Evolutionary conservation across 2,888 invertebrate species (phyloP).

Genomic region (Cheiracanthium punctorium): DNA sequence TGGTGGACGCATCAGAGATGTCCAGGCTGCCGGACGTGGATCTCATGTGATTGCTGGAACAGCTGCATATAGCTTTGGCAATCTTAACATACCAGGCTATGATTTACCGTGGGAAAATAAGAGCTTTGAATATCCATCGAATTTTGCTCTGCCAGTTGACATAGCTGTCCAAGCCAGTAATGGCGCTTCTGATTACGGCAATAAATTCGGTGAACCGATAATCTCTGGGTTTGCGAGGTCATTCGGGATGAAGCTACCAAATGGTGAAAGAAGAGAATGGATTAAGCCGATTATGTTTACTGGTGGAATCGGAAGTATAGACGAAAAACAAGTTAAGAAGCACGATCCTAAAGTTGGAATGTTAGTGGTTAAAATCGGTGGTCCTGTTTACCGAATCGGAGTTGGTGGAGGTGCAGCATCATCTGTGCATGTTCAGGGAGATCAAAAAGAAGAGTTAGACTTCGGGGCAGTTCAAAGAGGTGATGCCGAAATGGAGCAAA

Average conservation of each 20-base stretch:
- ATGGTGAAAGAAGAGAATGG: slow-evolving; percentile 87
- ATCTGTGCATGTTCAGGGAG: slow-evolving; percentile 95
- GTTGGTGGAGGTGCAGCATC: slow-evolving; percentile 99
- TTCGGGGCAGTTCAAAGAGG: slow-evolving; percentile 97
- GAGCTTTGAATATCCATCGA: slow-evolving; percentile 85
- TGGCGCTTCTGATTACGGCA: slow-evolving; percentile 91
- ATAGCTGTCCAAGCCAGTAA: slow-evolving; percentile 94
- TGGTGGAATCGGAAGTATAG: slow-evolving; percentile 94
- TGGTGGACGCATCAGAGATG: slow-evolving; percentile 95
- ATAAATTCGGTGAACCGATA: slow-evolving; percentile 98
- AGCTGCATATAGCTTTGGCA: slow-evolving; percentile 97
- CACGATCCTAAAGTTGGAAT: slow-evolving; percentile 85
- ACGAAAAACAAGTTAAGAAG: slow-evolving; percentile 87
- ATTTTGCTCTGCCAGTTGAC: slow-evolving; percentile 92
- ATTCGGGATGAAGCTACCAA: slow-evolving; percentile 84
- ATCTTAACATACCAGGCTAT: slow-evolving; percentile 91
- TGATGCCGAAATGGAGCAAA: slow-evolving; percentile 99
- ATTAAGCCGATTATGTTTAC: slow-evolving; percentile 99
- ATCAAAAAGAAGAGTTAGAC: slow-evolving; percentile 89
- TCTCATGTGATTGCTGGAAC: slow-evolving; percentile 97
- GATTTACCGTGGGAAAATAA: slow-evolving; percentile 91
- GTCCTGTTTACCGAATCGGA: slow-evolving; percentile 97
- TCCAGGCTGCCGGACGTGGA: slow-evolving; percentile 95
- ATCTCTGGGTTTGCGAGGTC: slow-evolving; percentile 93
- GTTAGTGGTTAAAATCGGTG: slow-evolving; percentile 95